phyloP scores from a whole-genome alignment of 1,140 invertebrate genomes.

The Frieseomelitta varia region DNA sequence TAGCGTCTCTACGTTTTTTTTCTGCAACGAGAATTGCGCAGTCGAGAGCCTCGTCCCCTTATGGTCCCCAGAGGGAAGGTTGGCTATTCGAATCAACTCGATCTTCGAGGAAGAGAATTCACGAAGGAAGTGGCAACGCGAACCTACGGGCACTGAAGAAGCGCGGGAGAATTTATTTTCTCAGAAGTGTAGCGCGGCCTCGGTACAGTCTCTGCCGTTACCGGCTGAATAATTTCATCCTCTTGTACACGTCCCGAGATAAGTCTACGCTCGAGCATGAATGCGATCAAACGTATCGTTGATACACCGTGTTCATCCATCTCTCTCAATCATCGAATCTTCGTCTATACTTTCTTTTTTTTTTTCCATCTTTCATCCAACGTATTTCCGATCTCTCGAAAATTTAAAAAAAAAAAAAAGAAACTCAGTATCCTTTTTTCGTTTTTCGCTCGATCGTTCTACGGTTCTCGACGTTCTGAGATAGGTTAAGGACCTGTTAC shows the following conservation, averaged over 20 bases:
- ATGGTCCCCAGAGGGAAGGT: conserved; percentile 30
- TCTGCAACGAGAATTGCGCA: conserved; percentile 50
- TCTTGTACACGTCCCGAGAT: conserved; percentile 23
- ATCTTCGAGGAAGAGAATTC: conserved; percentile 61
- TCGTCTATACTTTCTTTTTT: neutral
- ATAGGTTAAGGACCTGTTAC: conserved; percentile 41
- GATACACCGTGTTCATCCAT: neutral
- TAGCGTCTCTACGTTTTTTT: conserved; percentile 37
- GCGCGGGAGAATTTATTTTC: conserved; percentile 69
- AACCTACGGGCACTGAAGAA: conserved; percentile 36
- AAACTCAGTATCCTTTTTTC: neutral
- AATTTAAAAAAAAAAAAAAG: neutral
- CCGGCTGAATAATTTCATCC: conserved; percentile 60
- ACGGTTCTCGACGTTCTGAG: neutral
- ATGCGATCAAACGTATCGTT: conserved; percentile 3
- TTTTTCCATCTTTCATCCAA: neutral
- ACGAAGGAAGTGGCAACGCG: conserved; percentile 46
- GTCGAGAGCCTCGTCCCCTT: conserved; percentile 41
- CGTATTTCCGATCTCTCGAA: neutral
- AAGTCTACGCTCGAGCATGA: neutral
- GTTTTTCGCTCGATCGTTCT: neutral
- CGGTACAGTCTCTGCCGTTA: conserved; percentile 47
- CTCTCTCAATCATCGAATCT: neutral
- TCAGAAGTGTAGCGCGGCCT: conserved; percentile 54
- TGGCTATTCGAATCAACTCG: conserved; percentile 52